Conservation (phyloP, 37 sponge, comb jelly and placozoan genomes). For the Beroe ovata region DNA sequence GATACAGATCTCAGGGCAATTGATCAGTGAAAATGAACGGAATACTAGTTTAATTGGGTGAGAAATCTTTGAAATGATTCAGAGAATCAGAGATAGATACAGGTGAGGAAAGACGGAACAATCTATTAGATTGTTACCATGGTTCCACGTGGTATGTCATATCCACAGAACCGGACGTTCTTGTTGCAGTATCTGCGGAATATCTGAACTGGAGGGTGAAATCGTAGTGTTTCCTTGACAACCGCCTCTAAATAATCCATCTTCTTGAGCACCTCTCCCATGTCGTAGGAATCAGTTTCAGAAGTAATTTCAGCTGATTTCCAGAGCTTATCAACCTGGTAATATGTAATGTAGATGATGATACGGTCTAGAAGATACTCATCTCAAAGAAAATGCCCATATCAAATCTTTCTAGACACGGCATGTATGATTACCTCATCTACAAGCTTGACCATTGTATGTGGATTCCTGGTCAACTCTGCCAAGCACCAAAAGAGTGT, state of each 20-base stretch:
- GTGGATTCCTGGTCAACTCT: constrained; percentile 2
- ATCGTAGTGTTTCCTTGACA: constrained; percentile 23
- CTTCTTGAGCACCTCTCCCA: constrained; percentile 26
- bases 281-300: background rate
- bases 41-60: too few relatives aligned
- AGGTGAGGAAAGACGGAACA: too few relatives aligned
- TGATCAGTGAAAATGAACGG: too few relatives aligned
- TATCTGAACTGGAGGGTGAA: constrained; percentile 45
- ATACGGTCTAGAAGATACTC: too few relatives aligned
- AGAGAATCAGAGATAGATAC: too few relatives aligned
- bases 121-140: background rate
- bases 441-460: background rate
- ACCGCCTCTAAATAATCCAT: constrained; percentile 29
- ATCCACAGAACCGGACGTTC: background rate
- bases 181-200: background rate
- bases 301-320: background rate
- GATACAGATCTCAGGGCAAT: too few relatives aligned
- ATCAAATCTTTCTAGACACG: too few relatives aligned
- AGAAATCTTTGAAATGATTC: too few relatives aligned
- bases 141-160: background rate
- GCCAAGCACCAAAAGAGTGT: constrained; percentile 5
- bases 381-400: too few relatives aligned
- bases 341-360: too few relatives aligned
- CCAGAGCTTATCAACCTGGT: constrained; percentile 24
- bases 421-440: constrained; percentile 19